phyloP scores from a whole-genome alignment of 2,797 vertebrate genomes.

The Philypnodon macrostomus region DNA sequence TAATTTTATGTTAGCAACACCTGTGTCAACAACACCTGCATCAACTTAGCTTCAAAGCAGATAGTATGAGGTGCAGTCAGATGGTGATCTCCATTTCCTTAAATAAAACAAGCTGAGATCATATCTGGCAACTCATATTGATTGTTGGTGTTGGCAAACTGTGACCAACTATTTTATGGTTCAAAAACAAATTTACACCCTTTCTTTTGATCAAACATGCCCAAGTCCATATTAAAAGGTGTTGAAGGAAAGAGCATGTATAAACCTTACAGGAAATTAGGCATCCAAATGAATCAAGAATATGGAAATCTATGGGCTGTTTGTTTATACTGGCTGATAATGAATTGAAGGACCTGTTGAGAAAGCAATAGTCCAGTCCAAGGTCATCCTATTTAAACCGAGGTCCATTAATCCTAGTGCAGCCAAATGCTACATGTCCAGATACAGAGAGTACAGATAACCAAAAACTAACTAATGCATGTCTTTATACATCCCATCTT shows the following conservation, averaged over 20 bases:
- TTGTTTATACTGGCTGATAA: slow-evolving; percentile 65
- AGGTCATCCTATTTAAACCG: slow-evolving; percentile 53
- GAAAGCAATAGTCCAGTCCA: slow-evolving; percentile 49
- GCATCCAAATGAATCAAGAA: slow-evolving; percentile 59
- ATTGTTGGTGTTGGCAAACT: slow-evolving; percentile 61
- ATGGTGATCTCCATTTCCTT: slow-evolving; percentile 57
- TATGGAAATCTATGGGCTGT: slow-evolving; percentile 66
- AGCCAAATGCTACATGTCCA: slow-evolving; percentile 37
- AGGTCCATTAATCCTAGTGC: slow-evolving; percentile 51
- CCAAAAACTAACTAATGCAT: too few species aligned
- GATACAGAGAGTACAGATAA: too few species aligned
- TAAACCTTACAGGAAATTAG: slow-evolving; percentile 58
- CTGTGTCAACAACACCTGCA: slow-evolving; percentile 65
- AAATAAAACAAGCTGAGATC: slow-evolving; percentile 56
- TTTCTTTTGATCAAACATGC: slow-evolving; percentile 61
- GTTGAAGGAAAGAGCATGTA: slow-evolving; percentile 60
- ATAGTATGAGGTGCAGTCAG: slow-evolving; percentile 50
- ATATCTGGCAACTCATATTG: slow-evolving; percentile 55
- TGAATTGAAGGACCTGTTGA: slow-evolving; percentile 60
- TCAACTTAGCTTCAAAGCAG: slow-evolving; percentile 31
- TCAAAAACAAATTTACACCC: slow-evolving; percentile 44
- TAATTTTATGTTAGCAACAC: slow-evolving; percentile 47
- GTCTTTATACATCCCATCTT: too few species aligned
- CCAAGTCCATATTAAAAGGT: slow-evolving; percentile 60
- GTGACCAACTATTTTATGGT: slow-evolving; percentile 50